phyloP scores from a whole-genome alignment of 1,140 invertebrate genomes.

The Tetramorium parvispinum region DNA sequence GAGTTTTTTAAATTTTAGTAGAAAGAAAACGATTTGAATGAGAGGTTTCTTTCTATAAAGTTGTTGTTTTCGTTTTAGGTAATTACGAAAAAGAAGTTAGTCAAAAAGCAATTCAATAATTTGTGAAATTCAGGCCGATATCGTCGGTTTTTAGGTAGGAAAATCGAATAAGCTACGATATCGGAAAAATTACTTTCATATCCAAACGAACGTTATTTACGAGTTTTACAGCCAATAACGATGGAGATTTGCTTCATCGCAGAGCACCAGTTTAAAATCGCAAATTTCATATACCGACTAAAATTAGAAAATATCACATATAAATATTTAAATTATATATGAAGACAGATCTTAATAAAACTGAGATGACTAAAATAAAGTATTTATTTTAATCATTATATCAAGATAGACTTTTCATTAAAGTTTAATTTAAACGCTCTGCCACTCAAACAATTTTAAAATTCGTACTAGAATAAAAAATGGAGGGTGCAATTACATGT shows the following conservation, averaged over 20 bases:
- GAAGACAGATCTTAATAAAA: background rate
- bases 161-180: conserved; percentile 34
- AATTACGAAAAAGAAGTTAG: background rate
- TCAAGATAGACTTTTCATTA: background rate
- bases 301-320: background rate
- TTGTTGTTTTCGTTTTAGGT: conserved; percentile 10
- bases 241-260: background rate
- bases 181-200: conserved; percentile 46
- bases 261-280: background rate
- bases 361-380: background rate
- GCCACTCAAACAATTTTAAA: background rate
- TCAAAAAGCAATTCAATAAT: conserved; percentile 38
- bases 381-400: too few relatives aligned
- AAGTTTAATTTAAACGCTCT: background rate
- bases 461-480: conserved; percentile 4
- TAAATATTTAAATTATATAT: background rate
- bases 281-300: background rate
- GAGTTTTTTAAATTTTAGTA: background rate
- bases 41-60: conserved; percentile 5
- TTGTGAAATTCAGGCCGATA: background rate
- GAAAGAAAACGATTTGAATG: background rate
- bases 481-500: background rate
- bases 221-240: background rate
- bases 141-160: background rate
- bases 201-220: conserved; percentile 40